Conservation (phyloP, 2,888 invertebrate genomes). For the Julus scanicus region DNA sequence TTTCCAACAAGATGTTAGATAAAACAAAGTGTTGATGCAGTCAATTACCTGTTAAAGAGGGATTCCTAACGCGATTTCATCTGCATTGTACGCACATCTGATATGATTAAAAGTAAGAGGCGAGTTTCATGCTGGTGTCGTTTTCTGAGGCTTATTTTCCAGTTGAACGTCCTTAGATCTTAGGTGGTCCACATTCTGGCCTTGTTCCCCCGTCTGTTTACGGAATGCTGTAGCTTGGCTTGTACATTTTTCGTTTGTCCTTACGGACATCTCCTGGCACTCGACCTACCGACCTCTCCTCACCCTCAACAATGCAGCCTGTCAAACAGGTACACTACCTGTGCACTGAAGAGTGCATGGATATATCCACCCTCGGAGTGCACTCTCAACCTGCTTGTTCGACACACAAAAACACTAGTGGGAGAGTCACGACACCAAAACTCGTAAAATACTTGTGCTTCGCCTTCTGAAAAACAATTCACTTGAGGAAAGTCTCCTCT, state of each 20-base stretch:
- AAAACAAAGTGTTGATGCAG: constrained; percentile 14
- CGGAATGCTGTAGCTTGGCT: constrained; percentile 25
- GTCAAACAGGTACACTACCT: constrained; percentile 47
- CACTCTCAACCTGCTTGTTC: constrained; percentile 18
- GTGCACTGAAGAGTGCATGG: constrained; percentile 36
- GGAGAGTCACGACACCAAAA: constrained; percentile 38
- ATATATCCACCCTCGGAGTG: not conserved
- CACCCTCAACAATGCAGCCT: constrained; percentile 47
- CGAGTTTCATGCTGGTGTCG: constrained; percentile 10
- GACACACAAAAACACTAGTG: constrained; percentile 25
- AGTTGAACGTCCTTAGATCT: constrained; percentile 45
- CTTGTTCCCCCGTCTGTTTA: constrained; percentile 32
- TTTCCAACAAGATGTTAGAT: constrained; percentile 11
- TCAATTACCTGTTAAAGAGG: constrained; percentile 41
- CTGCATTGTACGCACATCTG: constrained; percentile 3
- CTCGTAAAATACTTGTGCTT: not conserved
- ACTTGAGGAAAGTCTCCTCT: not conserved
- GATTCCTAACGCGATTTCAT: constrained; percentile 18
- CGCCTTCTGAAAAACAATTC: constrained; percentile 12
- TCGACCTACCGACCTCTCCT: constrained; percentile 45
- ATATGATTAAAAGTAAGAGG: constrained; percentile 22
- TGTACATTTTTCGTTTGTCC: constrained; percentile 37
- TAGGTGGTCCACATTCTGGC: constrained; percentile 47
- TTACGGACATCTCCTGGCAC: constrained; percentile 42
- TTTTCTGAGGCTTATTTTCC: not conserved